These are phyloP conservation scores for Diploptera punctata DNA, from an alignment of 2,888 invertebrate genomes.

Conservation along the genomic window DNA sequence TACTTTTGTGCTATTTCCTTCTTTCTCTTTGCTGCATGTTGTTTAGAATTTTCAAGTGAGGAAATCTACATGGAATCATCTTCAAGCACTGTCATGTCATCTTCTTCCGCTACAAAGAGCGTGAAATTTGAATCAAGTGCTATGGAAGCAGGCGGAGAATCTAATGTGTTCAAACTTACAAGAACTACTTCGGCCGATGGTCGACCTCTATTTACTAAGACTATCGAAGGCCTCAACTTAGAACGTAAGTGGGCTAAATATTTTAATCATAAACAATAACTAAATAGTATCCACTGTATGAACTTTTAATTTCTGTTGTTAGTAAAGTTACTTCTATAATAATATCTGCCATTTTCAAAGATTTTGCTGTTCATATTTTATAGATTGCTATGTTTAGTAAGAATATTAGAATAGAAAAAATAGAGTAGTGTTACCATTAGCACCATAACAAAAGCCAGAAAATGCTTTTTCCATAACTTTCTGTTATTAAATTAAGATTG, in stretches of 20 bases:
- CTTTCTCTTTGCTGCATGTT: not conserved
- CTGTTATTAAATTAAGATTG: no score
- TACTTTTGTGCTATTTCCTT: not conserved
- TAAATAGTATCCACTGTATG: no score
- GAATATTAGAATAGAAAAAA: no score
- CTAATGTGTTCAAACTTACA: conserved; percentile 31
- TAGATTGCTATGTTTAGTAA: no score
- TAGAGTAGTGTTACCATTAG: no score
- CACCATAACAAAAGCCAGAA: no score
- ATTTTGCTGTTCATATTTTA: no score
- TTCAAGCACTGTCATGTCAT: conserved; percentile 34
- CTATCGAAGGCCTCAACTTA: conserved; percentile 69
- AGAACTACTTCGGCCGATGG: conserved; percentile 49
- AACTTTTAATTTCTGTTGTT: no score
- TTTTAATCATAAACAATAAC: no score
- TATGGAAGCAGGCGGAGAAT: conserved; percentile 43
- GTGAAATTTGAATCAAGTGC: conserved; percentile 30
- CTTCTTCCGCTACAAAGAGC: conserved; percentile 46
- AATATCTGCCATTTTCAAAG: no score
- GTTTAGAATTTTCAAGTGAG: conserved; percentile 32
- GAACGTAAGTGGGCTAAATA: conserved; percentile 46
- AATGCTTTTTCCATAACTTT: no score
- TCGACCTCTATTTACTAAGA: conserved; percentile 72
- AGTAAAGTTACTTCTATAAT: no score
- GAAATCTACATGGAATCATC: conserved; percentile 34